Percentiles rank a stretch among this genome's conserved stretches.
Conservation (phyloP, 2,113 vertebrate genomes). For the Glaucomys volans region DNA sequence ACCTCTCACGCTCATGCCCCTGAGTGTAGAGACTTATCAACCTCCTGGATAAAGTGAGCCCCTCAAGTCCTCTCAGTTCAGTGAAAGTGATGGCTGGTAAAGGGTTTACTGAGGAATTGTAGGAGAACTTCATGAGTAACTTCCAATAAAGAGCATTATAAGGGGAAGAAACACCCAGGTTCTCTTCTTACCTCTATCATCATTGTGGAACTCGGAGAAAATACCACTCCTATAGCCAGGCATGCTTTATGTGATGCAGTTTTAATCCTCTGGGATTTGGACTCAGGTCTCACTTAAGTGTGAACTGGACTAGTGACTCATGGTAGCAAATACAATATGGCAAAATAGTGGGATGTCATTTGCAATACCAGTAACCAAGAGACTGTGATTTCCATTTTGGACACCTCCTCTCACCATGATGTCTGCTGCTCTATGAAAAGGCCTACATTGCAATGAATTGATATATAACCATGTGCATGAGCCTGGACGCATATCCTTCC, state of each 20-base stretch:
- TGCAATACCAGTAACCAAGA: background rate
- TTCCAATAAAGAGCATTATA: background rate
- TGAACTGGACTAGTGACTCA: background rate
- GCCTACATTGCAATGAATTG: too few relatives aligned
- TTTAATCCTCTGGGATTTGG: background rate
- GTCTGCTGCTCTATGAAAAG: background rate
- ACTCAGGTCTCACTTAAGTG: background rate
- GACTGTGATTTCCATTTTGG: background rate
- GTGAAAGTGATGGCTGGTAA: background rate
- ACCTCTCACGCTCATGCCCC: background rate
- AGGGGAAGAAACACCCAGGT: background rate
- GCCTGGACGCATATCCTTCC: background rate
- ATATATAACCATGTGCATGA: fast-evolving
- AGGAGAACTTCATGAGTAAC: background rate
- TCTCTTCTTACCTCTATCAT: background rate
- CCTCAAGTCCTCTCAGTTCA: background rate
- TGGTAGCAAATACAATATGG: background rate
- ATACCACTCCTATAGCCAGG: background rate
- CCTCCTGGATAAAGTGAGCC: background rate
- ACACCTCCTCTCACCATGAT: background rate
- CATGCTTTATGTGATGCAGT: background rate
- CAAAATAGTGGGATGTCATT: background rate
- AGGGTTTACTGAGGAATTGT: background rate
- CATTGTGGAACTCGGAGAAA: background rate
- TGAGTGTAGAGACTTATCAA: background rate